These are phyloP conservation scores for Psammodynastes pulverulentus DNA, from an alignment of 2,113 vertebrate species.

Conservation along the genomic window DNA sequence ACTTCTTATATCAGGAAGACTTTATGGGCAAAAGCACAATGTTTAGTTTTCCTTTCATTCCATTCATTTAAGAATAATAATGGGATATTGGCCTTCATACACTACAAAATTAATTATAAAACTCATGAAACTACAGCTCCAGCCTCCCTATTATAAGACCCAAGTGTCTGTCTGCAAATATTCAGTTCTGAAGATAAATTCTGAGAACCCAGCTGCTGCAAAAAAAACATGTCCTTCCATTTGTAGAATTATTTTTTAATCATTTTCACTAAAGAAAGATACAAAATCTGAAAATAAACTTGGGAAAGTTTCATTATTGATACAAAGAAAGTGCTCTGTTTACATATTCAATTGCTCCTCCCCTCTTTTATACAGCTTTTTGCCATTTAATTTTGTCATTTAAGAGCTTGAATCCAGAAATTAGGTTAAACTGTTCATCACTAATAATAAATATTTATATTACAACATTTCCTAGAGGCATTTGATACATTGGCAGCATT, in stretches of 20 bases:
- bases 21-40: not conserved
- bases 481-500: not conserved
- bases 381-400: not conserved
- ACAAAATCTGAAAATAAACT: fast-evolving
- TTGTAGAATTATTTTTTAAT: not conserved
- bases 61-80: not conserved
- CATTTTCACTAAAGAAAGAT: fast-evolving
- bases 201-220: not conserved
- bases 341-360: fast-evolving
- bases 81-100: not conserved
- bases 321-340: not conserved
- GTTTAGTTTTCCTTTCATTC: not conserved
- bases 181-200: not conserved
- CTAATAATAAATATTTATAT: not conserved
- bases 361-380: not conserved
- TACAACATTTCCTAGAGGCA: not conserved
- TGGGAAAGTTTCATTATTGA: not conserved
- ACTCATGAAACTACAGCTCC: not conserved
- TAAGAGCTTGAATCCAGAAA: not conserved
- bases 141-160: not conserved
- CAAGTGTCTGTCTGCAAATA: not conserved
- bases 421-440: not conserved
- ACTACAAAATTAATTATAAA: not conserved
- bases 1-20: not conserved
- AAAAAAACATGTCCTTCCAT: not conserved